Percentiles rank a stretch among this genome's conserved stretches.
phyloP scores from a whole-genome alignment of 2,888 invertebrate genomes.

The Thymelicus lineola region DNA sequence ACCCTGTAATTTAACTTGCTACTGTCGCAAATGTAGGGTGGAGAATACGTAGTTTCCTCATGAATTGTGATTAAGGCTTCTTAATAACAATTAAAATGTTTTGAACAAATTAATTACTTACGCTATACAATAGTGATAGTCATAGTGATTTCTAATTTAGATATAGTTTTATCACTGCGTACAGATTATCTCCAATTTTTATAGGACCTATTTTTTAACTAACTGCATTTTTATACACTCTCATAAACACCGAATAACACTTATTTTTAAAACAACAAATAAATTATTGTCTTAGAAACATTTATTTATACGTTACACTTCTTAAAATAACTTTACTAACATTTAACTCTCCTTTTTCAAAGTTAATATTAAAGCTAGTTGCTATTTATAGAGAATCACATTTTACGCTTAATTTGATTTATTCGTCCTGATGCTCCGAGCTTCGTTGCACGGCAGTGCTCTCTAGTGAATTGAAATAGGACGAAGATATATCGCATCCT shows the following conservation, averaged over 20 bases:
- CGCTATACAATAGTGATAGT: too few relatives aligned
- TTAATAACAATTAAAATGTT: background rate
- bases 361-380: conserved; percentile 4
- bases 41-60: background rate
- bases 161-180: too few relatives aligned
- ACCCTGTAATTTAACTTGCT: conserved; percentile 27
- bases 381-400: conserved; percentile 19
- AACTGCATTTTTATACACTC: too few relatives aligned
- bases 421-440: conserved; percentile 8
- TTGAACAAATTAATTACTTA: too few relatives aligned
- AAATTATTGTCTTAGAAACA: too few relatives aligned
- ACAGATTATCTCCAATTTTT: too few relatives aligned
- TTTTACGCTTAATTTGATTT: conserved; percentile 25
- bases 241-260: too few relatives aligned
- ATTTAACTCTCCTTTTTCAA: background rate
- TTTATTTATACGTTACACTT: too few relatives aligned
- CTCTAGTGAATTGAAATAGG: conserved; percentile 9
- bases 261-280: too few relatives aligned
- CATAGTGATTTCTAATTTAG: too few relatives aligned
- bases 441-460: background rate
- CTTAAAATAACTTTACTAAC: too few relatives aligned
- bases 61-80: background rate
- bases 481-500: conserved; percentile 5
- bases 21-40: conserved; percentile 10
- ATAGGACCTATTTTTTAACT: too few relatives aligned